Evolutionary conservation across 2,113 vertebrate genomes (phyloP), one percentile per base, ranked within the genome.

Genomic region (Eubucco bourcierii): DNA sequence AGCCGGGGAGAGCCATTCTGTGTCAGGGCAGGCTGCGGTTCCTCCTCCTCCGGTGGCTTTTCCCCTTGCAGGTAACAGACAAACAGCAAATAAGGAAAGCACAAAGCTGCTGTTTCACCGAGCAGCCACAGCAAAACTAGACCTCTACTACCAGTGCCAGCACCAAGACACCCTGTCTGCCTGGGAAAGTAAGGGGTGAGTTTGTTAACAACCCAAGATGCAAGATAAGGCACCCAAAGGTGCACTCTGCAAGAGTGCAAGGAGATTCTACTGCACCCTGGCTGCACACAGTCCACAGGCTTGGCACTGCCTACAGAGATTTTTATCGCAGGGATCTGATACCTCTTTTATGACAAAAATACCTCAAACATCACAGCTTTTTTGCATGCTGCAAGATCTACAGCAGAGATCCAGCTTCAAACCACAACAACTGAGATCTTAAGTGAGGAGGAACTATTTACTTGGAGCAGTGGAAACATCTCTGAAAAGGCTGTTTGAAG

Each of bases 1-100:
- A 88, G 90, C 29, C 96, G 98, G 29, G 99, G 98, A 33, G 99
- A 99, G 65, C 98, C 95, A 10, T 97, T 98, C 31, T 97, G 97
- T 0, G 92, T 3, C 59, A 96, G 33, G 39, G 77, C 61, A 33
- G 97, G 76, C 86, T 94, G 97, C 3, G 56, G 33, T 31, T 94
- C 88, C 41, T 98, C 97, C 16, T 97, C 97, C 72, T 98, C 97
- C 0, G 10, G 56, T 66, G 94, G 97, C 81, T 98, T 98, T 47
- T 98, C 97, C 95, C 76, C 80, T 97, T 96, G 29, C 80, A 94
- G 95, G 71, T 53, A 95, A 75, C 3, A 29, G 76, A 61, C 76
- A 80, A 58, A 80, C 15, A 44, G 41, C 37, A 71, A 55, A 52
- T 87, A 52, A 92, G 83, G 28, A 80, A 85, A 81, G 70, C 70